Conservation (phyloP, 2,113 vertebrate genomes). For the Poeciliopsis prolifica region DNA sequence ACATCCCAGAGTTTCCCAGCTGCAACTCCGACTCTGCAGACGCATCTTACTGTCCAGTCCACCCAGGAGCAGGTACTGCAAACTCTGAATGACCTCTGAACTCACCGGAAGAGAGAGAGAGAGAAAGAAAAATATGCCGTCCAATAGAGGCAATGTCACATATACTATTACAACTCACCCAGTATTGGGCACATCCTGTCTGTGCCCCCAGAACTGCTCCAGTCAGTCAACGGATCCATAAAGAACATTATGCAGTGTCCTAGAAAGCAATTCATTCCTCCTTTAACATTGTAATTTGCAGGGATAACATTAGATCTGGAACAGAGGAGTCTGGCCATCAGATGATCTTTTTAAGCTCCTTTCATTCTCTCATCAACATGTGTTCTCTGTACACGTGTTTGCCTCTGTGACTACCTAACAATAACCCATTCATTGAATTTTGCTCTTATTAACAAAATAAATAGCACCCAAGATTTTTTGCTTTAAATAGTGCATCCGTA, state of each 20-base stretch:
- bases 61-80: slow-evolving; percentile 65
- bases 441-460: background rate
- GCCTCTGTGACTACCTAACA: background rate
- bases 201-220: no score
- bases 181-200: background rate
- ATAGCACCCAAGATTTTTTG: background rate
- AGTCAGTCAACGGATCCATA: no score
- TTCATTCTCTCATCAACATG: no score
- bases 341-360: no score
- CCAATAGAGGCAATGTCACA: background rate
- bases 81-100: slow-evolving; percentile 11
- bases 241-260: no score
- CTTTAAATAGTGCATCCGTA: background rate
- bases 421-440: background rate
- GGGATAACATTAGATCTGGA: no score
- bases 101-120: slow-evolving; percentile 5
- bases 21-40: slow-evolving; percentile 47
- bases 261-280: no score
- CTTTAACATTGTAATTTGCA: no score
- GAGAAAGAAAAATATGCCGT: slow-evolving; percentile 9
- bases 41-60: slow-evolving; percentile 40
- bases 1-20: slow-evolving; percentile 60
- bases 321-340: no score
- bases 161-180: background rate
- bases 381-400: background rate